Percentiles rank a stretch among this genome's conserved stretches.
These are phyloP conservation scores for Drosophila lini DNA, from an alignment of 1,140 invertebrate species.

Conservation along the genomic window DNA sequence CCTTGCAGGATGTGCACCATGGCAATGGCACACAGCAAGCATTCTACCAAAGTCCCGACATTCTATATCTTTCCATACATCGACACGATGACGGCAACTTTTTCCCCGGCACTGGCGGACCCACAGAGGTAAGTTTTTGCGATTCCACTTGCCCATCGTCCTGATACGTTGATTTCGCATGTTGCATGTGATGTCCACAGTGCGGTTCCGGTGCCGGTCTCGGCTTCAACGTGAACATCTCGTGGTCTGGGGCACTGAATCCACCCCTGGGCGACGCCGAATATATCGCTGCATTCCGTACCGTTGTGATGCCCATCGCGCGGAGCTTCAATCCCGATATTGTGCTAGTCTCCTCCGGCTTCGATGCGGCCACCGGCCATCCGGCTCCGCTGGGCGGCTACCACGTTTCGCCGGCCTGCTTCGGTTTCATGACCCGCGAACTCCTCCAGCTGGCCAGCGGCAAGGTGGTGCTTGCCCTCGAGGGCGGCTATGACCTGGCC, in stretches of 20 bases:
- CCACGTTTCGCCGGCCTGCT: slow-evolving; percentile 96
- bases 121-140: slow-evolving; percentile 88
- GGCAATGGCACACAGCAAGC: slow-evolving; percentile 99
- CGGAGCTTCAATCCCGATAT: slow-evolving; percentile 97
- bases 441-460: slow-evolving; percentile 95
- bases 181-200: slow-evolving; percentile 50
- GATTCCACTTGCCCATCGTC: neutral
- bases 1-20: slow-evolving; percentile 96
- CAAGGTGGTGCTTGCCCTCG: slow-evolving; percentile 94
- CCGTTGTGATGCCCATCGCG: slow-evolving; percentile 96
- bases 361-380: slow-evolving; percentile 98
- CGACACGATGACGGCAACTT: slow-evolving; percentile 99
- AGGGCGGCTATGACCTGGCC: slow-evolving; percentile 98
- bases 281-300: slow-evolving; percentile 98
- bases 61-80: slow-evolving; percentile 98
- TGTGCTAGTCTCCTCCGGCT: slow-evolving; percentile 98
- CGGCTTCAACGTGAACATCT: slow-evolving; percentile 98
- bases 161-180: neutral
- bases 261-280: slow-evolving; percentile 98
- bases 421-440: slow-evolving; percentile 98
- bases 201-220: slow-evolving; percentile 95
- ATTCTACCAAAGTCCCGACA: slow-evolving; percentile 97
- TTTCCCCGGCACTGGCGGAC: slow-evolving; percentile 98
- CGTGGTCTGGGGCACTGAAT: slow-evolving; percentile 96
- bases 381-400: slow-evolving; percentile 97